phyloP scores from a whole-genome alignment of 2,113 vertebrate genomes.

The Carollia perspicillata region DNA sequence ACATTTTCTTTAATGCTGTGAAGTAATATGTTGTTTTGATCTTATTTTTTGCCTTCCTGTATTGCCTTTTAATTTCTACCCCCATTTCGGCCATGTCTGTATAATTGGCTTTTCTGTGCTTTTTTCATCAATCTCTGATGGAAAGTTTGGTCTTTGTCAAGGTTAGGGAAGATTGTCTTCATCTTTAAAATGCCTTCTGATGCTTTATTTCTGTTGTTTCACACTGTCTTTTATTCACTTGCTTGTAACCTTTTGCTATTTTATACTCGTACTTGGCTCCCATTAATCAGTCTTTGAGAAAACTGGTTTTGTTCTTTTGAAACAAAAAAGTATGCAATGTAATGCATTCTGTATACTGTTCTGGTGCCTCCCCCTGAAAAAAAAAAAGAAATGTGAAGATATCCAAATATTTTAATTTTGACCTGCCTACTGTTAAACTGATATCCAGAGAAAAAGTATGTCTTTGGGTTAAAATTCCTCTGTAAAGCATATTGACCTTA shows the following conservation, averaged over 20 bases:
- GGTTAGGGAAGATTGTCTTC: neutral
- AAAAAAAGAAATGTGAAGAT: neutral
- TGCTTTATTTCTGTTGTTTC: slow-evolving; percentile 32
- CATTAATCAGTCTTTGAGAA: neutral
- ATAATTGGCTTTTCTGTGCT: neutral
- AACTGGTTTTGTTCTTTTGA: slow-evolving; percentile 40
- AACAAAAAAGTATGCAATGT: neutral
- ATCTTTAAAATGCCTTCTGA: neutral
- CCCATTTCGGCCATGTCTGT: neutral
- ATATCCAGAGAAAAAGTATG: neutral
- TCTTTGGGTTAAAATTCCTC: neutral
- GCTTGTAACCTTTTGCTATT: neutral
- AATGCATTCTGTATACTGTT: neutral
- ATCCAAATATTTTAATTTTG: neutral
- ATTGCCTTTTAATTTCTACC: neutral
- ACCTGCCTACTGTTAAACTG: neutral
- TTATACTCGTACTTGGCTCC: neutral
- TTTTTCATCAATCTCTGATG: neutral
- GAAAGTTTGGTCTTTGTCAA: slow-evolving; percentile 7
- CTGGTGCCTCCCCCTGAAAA: neutral
- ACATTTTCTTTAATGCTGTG: neutral
- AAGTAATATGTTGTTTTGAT: neutral
- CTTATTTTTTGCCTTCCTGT: neutral
- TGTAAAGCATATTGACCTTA: neutral
- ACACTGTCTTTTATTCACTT: neutral